Evolutionary conservation across 2,888 invertebrate species (phyloP), one percentile per base, ranked within the genome.

Genomic region (Heliconius ismenius): DNA sequence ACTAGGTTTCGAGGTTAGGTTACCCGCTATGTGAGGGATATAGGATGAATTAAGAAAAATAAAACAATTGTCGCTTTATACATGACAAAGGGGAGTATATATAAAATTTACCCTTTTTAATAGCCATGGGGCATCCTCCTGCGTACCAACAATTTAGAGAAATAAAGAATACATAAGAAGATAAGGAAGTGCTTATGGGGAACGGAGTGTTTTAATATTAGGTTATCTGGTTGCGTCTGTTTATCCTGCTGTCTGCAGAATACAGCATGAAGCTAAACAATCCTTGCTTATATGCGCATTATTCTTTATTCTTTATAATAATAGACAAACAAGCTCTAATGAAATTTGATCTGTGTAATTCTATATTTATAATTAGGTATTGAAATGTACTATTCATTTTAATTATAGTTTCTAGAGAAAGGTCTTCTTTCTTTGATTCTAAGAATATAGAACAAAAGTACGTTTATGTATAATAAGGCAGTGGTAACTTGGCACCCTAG

Each of bases 341-440:
- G 67, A 43, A 43, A 67, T 67, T 18, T 67, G 67, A 67, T 43
- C 39, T 65, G 15, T 24, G 65, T 65, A 65, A 65, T 65, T 65
- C 36, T 65, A 65, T 65, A 65, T n/a, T 21, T 36, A 65, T 21
- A 65, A 65, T n/a, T 36, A 65, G 6, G 13, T n/a, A 36, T 65
- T 36, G 36, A 65, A 65, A 62, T 58, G 62, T 62, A 62, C 26
- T 24, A 24, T 60, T 26, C 62, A 62, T 32, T 39, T 13, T 10
- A 39, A 39, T 39, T 39, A 39, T 36, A 11, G 7, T 39, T 36
- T 65, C 39, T 65, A n/a, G 6, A 15, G 13, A 39, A 39, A 62
- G 3, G 18, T n/a, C 10, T 36, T n/a, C 36, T 65, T 39, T 39
- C 39, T 39, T 39, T 39, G 26, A 2, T 65, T 39, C 39, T 13